These are phyloP conservation scores for Marmota monax DNA, from an alignment of 2,113 vertebrate species.

Conservation along the genomic window DNA sequence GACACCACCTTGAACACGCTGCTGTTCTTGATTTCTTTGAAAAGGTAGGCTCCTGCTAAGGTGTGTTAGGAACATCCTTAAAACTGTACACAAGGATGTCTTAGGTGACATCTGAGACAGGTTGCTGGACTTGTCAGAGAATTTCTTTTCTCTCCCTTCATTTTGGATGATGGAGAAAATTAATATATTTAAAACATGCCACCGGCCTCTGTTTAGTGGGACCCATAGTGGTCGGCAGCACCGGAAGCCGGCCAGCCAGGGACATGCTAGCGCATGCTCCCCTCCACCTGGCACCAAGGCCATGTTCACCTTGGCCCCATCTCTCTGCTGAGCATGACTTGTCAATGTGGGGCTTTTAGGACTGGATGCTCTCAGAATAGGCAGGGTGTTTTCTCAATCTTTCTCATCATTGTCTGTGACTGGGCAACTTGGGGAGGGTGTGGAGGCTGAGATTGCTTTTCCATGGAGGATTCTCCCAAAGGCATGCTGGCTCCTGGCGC, in stretches of 20 bases:
- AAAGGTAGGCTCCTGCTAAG: background rate
- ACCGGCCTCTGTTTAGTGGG: background rate
- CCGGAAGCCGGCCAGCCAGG: background rate
- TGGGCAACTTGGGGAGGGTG: background rate
- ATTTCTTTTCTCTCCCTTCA: background rate
- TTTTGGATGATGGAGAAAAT: background rate
- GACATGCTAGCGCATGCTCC: background rate
- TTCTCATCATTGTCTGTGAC: background rate
- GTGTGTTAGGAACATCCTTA: background rate
- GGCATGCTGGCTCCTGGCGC: fast-evolving
- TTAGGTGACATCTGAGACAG: background rate
- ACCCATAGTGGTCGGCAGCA: fast-evolving
- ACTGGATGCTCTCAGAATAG: background rate
- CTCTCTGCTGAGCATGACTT: fast-evolving
- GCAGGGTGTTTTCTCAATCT: background rate
- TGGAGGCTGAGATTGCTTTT: background rate
- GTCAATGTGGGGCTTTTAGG: background rate
- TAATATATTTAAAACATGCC: background rate
- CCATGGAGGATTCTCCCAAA: background rate
- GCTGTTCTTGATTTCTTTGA: background rate
- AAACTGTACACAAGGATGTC: background rate
- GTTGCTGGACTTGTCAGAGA: background rate
- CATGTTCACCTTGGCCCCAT: fast-evolving
- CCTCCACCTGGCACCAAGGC: no score
- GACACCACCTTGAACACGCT: background rate